These are phyloP conservation scores for Nanger granti DNA, from an alignment of 2,113 vertebrate species.

Conservation along the genomic window DNA sequence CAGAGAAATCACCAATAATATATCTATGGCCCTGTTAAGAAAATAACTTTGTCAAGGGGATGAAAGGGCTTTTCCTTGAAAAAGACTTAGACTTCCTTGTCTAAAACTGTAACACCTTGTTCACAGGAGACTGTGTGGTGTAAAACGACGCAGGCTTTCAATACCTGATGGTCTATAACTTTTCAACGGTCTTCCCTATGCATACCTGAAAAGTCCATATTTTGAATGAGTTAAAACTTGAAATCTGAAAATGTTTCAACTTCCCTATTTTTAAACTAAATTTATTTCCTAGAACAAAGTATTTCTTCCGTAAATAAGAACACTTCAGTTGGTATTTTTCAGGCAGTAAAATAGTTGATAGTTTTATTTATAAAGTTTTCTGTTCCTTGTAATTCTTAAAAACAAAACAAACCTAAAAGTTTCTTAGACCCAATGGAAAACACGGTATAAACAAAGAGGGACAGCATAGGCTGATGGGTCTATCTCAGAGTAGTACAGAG, in stretches of 20 bases:
- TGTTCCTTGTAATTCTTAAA: neutral
- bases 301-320: neutral
- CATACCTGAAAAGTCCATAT: neutral
- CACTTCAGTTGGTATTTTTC: slow-evolving; percentile 6
- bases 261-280: slow-evolving; percentile 51
- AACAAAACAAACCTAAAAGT: neutral
- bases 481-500: neutral
- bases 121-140: neutral
- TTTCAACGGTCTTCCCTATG: neutral
- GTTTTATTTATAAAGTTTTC: neutral
- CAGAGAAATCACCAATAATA: neutral
- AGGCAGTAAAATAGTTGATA: slow-evolving; percentile 48
- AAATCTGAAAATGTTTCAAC: slow-evolving; percentile 11
- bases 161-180: neutral
- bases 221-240: slow-evolving; percentile 41
- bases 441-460: neutral
- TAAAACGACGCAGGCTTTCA: neutral
- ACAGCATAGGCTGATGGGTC: neutral
- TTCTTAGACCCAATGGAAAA: neutral
- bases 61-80: neutral
- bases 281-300: slow-evolving; percentile 38
- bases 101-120: neutral
- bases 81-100: slow-evolving; percentile 13
- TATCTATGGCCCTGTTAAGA: neutral
- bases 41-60: neutral